Evolutionary conservation across 2,113 vertebrate species (phyloP).

Genomic region (Laticauda colubrina): DNA sequence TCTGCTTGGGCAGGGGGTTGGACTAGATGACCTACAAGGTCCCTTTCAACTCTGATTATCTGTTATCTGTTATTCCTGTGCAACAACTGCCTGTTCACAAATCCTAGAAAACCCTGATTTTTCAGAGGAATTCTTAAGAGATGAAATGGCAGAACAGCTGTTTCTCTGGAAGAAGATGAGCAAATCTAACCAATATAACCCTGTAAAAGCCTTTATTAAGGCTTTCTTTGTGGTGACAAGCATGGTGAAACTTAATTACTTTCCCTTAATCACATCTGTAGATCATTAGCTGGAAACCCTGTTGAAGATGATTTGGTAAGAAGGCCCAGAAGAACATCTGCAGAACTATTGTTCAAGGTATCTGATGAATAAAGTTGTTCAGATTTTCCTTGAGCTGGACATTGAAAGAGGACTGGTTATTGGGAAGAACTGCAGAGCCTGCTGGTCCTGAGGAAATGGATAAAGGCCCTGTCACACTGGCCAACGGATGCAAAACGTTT

Average conservation of each 20-base stretch:
- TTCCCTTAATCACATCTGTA: neutral
- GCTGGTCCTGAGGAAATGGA: neutral
- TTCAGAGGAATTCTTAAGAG: neutral
- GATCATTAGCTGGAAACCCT: neutral
- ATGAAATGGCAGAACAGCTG: neutral
- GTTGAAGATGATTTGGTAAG: neutral
- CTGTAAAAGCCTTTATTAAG: neutral
- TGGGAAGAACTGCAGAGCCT: neutral
- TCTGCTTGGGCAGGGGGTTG: too few species aligned
- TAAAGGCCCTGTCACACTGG: too few species aligned
- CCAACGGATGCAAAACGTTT: too few species aligned
- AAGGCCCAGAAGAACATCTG: neutral
- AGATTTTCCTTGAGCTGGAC: neutral
- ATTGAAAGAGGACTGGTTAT: neutral
- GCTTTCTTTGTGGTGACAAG: neutral
- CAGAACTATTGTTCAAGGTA: neutral
- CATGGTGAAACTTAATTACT: neutral
- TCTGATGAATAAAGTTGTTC: neutral
- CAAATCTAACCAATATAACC: neutral
- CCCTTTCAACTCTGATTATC: too few species aligned
- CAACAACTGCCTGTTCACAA: neutral
- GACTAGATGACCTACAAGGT: too few species aligned
- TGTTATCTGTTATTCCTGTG: neutral
- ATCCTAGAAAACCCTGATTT: neutral
- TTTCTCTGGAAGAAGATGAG: too few species aligned